phyloP scores from a whole-genome alignment of 2,888 invertebrate species.

The Calliphora vomitoria region DNA sequence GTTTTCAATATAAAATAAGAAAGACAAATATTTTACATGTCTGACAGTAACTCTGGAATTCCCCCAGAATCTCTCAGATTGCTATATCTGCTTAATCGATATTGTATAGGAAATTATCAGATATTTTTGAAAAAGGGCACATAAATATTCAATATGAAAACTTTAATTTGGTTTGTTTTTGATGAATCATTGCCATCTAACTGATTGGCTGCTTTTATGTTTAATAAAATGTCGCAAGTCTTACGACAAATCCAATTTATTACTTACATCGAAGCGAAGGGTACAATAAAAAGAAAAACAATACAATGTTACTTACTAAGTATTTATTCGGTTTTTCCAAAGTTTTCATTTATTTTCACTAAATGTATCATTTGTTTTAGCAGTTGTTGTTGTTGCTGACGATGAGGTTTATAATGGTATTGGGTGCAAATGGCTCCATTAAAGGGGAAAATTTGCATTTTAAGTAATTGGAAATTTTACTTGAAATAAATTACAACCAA shows the following conservation, averaged over 20 bases:
- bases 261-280: background rate
- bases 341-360: constrained; percentile 38
- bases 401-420: background rate
- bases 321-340: constrained; percentile 10
- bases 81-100: too few relatives aligned
- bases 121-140: too few relatives aligned
- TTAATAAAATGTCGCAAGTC: constrained; percentile 7
- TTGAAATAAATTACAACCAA: constrained; percentile 56
- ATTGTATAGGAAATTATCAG: too few relatives aligned
- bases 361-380: constrained; percentile 13
- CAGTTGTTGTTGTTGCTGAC: background rate
- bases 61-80: too few relatives aligned
- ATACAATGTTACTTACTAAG: constrained; percentile 21
- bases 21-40: too few relatives aligned
- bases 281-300: constrained; percentile 7
- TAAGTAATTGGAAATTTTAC: constrained; percentile 64
- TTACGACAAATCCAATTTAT: constrained; percentile 9
- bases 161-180: too few relatives aligned
- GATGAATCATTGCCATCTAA: too few relatives aligned
- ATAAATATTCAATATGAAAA: too few relatives aligned
- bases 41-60: too few relatives aligned
- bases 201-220: background rate
- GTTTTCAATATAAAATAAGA: too few relatives aligned
- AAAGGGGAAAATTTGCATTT: constrained; percentile 62
- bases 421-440: constrained; percentile 59